Evolutionary conservation across 2,113 vertebrate genomes (phyloP).

Genomic region (Silurus asotus): DNA sequence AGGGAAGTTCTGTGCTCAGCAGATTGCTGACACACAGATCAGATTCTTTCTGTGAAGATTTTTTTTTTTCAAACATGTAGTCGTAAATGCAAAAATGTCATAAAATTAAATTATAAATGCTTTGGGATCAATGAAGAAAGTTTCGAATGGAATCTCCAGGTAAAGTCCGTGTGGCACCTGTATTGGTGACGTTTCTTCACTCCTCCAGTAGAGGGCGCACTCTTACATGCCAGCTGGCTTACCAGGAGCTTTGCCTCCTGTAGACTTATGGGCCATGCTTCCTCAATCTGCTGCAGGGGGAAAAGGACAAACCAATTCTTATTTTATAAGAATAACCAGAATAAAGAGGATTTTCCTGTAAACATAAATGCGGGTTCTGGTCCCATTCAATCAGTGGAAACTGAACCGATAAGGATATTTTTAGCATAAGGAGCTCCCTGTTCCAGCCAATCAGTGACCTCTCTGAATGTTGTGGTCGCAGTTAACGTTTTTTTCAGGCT

Average conservation of each 20-base stretch:
- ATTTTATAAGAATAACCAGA: too few relatives aligned
- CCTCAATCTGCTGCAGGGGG: conserved; percentile 60
- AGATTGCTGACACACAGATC: not conserved
- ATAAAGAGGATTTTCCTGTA: not conserved
- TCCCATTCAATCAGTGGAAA: too few relatives aligned
- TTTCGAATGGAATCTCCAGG: not conserved
- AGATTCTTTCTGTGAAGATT: too few relatives aligned
- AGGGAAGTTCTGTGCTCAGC: not conserved
- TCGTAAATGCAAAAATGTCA: too few relatives aligned
- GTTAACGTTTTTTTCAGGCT: too few relatives aligned
- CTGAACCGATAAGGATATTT: too few relatives aligned
- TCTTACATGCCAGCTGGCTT: conserved; percentile 88
- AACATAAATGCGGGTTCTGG: too few relatives aligned
- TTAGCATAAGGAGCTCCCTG: too few relatives aligned
- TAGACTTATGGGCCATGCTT: conserved; percentile 87
- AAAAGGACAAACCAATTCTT: not conserved
- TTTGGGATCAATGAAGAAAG: not conserved
- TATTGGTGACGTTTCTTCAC: conserved; percentile 90
- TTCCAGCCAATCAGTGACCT: too few relatives aligned
- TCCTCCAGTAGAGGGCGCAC: conserved; percentile 86
- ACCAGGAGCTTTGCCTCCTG: conserved; percentile 89
- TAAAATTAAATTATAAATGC: not conserved
- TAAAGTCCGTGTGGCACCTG: conserved; percentile 67
- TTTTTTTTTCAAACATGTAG: too few relatives aligned
- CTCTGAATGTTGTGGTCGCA: too few relatives aligned